Percentiles rank a stretch among this genome's conserved stretches.
phyloP scores from a whole-genome alignment of 2,888 invertebrate species.

The Idaea dimidiata region DNA sequence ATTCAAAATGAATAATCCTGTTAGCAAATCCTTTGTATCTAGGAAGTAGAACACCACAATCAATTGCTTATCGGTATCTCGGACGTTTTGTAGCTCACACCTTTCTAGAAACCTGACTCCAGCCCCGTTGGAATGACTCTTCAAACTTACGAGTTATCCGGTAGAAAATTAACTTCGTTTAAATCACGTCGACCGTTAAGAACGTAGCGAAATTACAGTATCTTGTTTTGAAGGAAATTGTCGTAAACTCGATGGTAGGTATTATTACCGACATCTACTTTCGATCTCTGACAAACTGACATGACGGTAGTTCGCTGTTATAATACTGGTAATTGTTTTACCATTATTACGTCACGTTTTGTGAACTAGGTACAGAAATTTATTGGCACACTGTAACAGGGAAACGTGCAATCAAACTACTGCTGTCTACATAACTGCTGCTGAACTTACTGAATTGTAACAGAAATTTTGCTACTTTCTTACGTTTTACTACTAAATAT shows the following conservation, averaged over 20 bases:
- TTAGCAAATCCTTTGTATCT: background rate
- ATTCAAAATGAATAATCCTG: background rate
- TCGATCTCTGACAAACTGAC: conserved; percentile 39
- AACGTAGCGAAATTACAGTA: conserved; percentile 46
- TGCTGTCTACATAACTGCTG: background rate
- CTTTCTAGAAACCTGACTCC: background rate
- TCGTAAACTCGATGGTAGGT: conserved; percentile 34
- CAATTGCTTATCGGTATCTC: background rate
- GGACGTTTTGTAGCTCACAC: background rate
- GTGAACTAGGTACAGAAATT: background rate
- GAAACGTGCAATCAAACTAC: background rate
- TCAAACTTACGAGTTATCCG: conserved; percentile 2
- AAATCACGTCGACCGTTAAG: conserved; percentile 41
- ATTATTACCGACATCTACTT: conserved; percentile 46
- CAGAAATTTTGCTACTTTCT: too few species aligned
- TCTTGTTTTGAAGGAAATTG: conserved; percentile 56
- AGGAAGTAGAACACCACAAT: background rate
- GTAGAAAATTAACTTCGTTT: conserved; percentile 30
- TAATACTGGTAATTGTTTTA: conserved; percentile 3
- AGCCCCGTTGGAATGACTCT: background rate
- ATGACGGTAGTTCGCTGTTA: conserved; percentile 18
- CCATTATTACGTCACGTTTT: background rate
- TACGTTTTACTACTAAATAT: too few species aligned
- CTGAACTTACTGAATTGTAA: background rate
- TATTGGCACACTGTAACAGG: background rate